Conservation (phyloP, 2,113 vertebrate species). For the Catagonus wagneri region DNA sequence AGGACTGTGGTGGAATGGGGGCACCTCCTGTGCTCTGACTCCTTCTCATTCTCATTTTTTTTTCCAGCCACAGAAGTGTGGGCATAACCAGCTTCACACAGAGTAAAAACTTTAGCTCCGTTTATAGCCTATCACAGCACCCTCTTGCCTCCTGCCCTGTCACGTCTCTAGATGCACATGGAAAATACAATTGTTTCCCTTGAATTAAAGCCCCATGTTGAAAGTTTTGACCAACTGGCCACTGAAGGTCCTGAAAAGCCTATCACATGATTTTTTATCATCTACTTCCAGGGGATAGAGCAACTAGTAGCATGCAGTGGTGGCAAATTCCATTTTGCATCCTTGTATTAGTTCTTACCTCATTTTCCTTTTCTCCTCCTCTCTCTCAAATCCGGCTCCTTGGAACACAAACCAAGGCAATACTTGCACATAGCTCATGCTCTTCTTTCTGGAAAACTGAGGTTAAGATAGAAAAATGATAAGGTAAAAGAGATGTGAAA, state of each 20-base stretch:
- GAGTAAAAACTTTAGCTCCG: not conserved
- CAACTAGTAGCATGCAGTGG: not conserved
- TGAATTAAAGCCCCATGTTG: not conserved
- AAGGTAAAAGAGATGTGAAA: not conserved
- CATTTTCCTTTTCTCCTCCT: not conserved
- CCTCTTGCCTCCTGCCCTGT: not conserved
- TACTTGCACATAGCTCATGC: not conserved
- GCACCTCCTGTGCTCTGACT: rapidly evolving
- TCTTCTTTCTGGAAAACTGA: not conserved
- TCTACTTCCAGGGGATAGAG: not conserved
- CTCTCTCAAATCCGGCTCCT: not conserved
- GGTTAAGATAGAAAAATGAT: not conserved
- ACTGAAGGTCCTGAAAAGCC: not conserved
- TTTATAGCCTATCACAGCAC: not conserved
- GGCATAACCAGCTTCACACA: not conserved
- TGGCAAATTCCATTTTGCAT: not conserved
- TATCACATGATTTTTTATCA: not conserved
- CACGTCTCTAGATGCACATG: not conserved
- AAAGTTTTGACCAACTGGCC: not conserved
- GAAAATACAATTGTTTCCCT: not conserved
- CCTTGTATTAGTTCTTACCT: not conserved
- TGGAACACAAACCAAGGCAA: not conserved
- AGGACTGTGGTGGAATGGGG: not conserved
- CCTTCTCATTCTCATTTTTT: not conserved
- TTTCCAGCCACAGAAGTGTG: not conserved